Conservation (phyloP, 2,113 vertebrate genomes). For the Phrynosoma blainvillii region DNA sequence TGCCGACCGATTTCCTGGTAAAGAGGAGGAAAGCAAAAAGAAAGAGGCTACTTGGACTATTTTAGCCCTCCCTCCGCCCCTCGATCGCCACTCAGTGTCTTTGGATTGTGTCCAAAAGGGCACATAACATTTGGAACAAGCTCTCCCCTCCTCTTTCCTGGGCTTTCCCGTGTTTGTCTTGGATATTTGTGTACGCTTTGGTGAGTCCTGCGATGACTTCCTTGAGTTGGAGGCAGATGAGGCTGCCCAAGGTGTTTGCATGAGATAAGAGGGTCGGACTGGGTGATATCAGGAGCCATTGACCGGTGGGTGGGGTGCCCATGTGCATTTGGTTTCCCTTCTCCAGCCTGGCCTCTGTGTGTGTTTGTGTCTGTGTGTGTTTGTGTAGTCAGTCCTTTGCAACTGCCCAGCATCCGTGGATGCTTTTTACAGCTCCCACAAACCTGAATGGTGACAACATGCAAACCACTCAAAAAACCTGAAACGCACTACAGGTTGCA, state of each 20-base stretch:
- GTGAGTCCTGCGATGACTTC: constrained; percentile 19
- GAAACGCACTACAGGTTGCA: no score
- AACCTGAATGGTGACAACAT: no score
- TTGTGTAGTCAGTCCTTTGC: no score
- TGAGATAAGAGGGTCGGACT: constrained; percentile 58
- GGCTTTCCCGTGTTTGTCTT: not conserved
- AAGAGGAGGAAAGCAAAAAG: not conserved
- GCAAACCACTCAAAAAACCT: no score
- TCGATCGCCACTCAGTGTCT: no score
- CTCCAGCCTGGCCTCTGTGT: no score
- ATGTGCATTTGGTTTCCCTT: not conserved
- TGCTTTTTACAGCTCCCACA: no score
- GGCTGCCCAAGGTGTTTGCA: constrained; percentile 52
- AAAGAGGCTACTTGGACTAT: no score
- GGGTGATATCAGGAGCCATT: not conserved
- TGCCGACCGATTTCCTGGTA: not conserved
- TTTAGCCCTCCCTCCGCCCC: no score
- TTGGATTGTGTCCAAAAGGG: no score
- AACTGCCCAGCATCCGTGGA: no score
- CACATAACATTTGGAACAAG: not conserved
- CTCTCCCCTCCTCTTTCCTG: not conserved
- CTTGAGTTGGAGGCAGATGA: not conserved
- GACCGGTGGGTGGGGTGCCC: constrained; percentile 7
- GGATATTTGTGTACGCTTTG: constrained; percentile 3
- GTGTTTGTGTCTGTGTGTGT: no score